Base-by-base conservation (phyloP, 2,888 invertebrate species). In the Xestia c-nigrum region DNA sequence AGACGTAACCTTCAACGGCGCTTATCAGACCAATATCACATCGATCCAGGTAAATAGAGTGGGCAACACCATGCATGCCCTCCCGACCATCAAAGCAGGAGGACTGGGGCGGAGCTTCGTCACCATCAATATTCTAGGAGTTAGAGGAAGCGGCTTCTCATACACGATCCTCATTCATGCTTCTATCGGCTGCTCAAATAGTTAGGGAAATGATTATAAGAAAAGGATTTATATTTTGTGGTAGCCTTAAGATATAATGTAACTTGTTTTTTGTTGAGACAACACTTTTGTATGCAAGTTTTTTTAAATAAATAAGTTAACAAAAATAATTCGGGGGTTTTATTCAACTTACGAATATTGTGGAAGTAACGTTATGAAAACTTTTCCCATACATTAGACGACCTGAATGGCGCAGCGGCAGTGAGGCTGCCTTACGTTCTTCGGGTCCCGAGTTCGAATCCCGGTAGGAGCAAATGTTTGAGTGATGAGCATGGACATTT, bases 31-130 rank as follows among this genome's bases (percentile, higher is more conserved):
- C 9, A 76, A 76, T n/a, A 76, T 76, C 24, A 76, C 76, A n/a
- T 55, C 76, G 3, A 40, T 76, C 31, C 76, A 66, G 6, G 78
- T 76, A 0, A 38, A 47, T 19, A 57, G 67, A 55, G 57, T 47
- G 12, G 78, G 66, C 6, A 76, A 5, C 78, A 66, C 78, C 2
- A 66, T 31, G 78, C 47, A 76, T 66, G 78, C 76, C 9, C 43
- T 76, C 19, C 76, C 76, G 5, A 57, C 78, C 4, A 59, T 76
- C 47, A 76, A 76, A 47, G 40, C 78, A 0, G 76, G 76, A 31
- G 76, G 76, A n/a, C 67, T 76, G 3, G 76, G 76, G 3, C 57
- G n/a, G 6, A 57, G 67, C 10, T 76, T 67, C 5, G 76, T 43
- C 6, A 47, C 65, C 19, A 31, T 76, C 40, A 76, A 66, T 4